Evolutionary conservation across 2,797 vertebrate genomes (phyloP), one percentile per base, ranked within the genome.

Genomic region (Danio albolineatus): DNA sequence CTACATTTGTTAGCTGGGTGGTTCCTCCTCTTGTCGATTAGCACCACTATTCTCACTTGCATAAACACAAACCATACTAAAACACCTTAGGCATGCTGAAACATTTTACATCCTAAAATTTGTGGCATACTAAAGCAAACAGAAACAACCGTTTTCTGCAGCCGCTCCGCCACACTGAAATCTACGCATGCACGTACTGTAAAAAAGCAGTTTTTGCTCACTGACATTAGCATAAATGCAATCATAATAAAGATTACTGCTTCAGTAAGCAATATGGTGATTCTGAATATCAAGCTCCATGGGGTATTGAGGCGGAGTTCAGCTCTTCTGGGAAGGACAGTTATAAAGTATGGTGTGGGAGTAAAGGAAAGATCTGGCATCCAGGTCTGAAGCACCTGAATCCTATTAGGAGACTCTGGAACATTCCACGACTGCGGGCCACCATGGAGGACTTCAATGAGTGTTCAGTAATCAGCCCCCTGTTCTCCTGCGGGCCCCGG

Each of bases 361-460:
- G 70, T 43, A 28, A 3, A 60, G 39, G 70, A 65, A 19, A 80
- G 82, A 73, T 67, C 73, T 81, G 81, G 81, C 73, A 87, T 75
- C 91, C 78, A 76, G 89, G 91, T 93, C 91, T 85, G 80, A 89
- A 90, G 90, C 92, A 95, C 93, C 92, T 94, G 93, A 93, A 94
- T 93, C 91, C 90, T 92, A 94, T 94, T 94, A 94, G 89, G 91
- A 90, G 89, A 91, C 88, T 91, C 89, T 89, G 91, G 91, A 94
- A 93, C 93, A 94, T 94, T 95, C 93, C 91, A 93, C 90, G 86
- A 86, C 89, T 88, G 89, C 89, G 90, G 92, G 93, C 91, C 92
- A 93, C 90, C 87, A 83, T 94, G 93, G 93, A 94, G 90, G 91
- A 91, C 91, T 91, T 89, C 84, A 60, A 87, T 88, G 89, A 92